A percentile compares a stretch with the other conserved stretches of the same genome.
phyloP scores from a whole-genome alignment of 2,113 vertebrate species.

The Hepsetus odoe region DNA sequence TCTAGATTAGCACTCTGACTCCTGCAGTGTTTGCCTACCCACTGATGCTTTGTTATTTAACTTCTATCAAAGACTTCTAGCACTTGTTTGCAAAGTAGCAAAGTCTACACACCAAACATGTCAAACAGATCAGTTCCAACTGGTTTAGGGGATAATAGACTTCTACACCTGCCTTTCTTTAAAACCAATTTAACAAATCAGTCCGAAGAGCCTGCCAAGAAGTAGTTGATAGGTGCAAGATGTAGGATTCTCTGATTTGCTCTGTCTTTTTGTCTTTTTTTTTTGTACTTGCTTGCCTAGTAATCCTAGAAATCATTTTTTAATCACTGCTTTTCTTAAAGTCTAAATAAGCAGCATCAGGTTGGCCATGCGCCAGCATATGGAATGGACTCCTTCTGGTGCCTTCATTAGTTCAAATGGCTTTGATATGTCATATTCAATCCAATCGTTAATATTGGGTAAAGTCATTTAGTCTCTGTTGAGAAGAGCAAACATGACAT shows the following conservation, averaged over 20 bases:
- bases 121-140: too few species aligned
- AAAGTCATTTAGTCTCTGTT: conserved; percentile 36
- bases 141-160: too few species aligned
- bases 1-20: too few species aligned
- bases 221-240: conserved; percentile 37
- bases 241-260: conserved; percentile 23
- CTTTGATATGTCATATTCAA: conserved; percentile 28
- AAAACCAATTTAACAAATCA: conserved; percentile 32
- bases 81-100: too few species aligned
- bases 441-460: conserved; percentile 16
- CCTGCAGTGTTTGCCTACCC: too few species aligned
- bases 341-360: conserved; percentile 27
- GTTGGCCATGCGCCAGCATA: conserved; percentile 30
- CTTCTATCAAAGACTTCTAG: too few species aligned
- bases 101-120: too few species aligned
- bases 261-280: conserved; percentile 41
- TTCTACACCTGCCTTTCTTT: too few species aligned
- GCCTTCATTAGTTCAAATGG: conserved; percentile 24
- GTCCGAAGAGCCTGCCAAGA: conserved; percentile 28
- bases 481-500: conserved; percentile 42
- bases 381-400: conserved; percentile 1
- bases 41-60: too few species aligned
- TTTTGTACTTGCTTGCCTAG: conserved; percentile 31
- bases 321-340: background rate
- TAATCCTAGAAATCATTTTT: too few species aligned